phyloP scores from a whole-genome alignment of 2,113 vertebrate genomes.

The Protobothrops flavoviridis region DNA sequence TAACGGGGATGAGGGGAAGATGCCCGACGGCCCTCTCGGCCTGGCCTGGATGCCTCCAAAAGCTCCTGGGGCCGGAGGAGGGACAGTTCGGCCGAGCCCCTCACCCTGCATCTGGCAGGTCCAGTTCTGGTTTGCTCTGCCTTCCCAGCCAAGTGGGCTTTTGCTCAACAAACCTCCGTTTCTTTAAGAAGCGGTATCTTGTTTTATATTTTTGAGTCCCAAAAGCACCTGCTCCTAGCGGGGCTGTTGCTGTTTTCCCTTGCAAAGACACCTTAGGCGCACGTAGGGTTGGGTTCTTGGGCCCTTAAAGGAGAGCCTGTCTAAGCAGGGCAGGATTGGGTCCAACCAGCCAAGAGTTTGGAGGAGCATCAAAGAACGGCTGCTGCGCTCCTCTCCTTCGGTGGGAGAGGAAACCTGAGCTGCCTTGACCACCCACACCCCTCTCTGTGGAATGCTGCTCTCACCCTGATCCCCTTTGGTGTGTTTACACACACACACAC shows the following conservation, averaged over 20 bases:
- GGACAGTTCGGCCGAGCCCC: background rate
- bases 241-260: background rate
- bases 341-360: fast-evolving
- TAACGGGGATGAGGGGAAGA: fast-evolving
- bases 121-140: background rate
- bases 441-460: background rate
- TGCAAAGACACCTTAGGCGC: background rate
- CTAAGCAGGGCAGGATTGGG: background rate
- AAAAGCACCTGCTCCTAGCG: background rate
- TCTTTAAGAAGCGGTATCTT: background rate
- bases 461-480: background rate
- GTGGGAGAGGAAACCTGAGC: background rate
- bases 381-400: background rate
- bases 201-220: background rate
- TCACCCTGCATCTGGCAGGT: background rate
- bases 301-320: background rate
- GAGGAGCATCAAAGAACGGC: background rate
- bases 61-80: background rate
- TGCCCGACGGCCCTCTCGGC: fast-evolving
- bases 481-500: background rate
- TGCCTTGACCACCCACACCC: background rate
- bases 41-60: background rate
- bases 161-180: background rate
- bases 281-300: background rate
- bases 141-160: background rate